phyloP scores from a whole-genome alignment of 2,113 vertebrate species.

The Herpetotheres cachinnans region DNA sequence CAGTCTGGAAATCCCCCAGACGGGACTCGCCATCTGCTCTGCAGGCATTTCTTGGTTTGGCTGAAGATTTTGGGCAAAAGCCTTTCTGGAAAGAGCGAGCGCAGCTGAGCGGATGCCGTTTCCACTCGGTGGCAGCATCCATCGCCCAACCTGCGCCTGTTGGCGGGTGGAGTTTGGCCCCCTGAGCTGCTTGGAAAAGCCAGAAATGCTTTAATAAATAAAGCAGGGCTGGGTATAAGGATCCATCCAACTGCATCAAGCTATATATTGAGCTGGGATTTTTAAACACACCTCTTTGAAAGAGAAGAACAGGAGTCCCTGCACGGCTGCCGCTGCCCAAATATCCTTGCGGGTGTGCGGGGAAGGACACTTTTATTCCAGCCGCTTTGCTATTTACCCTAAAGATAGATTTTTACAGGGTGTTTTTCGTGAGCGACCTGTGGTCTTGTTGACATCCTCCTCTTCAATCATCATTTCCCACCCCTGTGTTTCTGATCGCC shows the following conservation, averaged over 20 bases:
- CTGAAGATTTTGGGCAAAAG: neutral
- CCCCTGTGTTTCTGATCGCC: rapidly evolving
- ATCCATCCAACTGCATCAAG: neutral
- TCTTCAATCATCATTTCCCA: neutral
- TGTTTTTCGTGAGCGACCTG: neutral
- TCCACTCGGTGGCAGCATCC: neutral
- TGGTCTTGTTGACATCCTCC: neutral
- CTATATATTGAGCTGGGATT: neutral
- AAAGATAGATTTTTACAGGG: neutral
- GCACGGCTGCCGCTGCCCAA: neutral
- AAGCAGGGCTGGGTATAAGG: neutral
- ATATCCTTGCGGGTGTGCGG: rapidly evolving
- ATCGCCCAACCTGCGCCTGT: rapidly evolving
- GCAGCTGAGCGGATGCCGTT: rapidly evolving
- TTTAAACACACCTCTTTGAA: neutral
- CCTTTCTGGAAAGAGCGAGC: neutral
- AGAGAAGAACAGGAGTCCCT: rapidly evolving
- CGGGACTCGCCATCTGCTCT: neutral
- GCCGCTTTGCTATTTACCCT: neutral
- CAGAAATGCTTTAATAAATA: neutral
- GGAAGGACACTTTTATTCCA: neutral
- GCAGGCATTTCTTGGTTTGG: neutral
- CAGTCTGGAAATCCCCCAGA: neutral
- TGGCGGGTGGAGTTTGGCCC: neutral
- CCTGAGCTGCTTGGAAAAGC: neutral